These are phyloP conservation scores for Drosophila nebulosa DNA, from an alignment of 1,140 invertebrate species.

Conservation along the genomic window DNA sequence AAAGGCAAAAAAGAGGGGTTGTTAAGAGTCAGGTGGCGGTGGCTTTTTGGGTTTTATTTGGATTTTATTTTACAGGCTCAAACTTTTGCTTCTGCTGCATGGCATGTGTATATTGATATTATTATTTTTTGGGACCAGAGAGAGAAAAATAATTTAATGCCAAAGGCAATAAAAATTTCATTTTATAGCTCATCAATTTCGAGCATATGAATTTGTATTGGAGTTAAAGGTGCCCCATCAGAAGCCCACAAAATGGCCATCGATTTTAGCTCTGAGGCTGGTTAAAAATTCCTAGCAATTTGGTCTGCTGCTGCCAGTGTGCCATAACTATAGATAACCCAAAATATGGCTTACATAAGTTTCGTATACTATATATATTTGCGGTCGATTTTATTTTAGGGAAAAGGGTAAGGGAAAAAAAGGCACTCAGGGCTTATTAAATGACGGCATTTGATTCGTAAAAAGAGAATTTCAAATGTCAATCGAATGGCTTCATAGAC, in stretches of 20 bases:
- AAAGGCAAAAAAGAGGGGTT: background rate
- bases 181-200: constrained; percentile 64
- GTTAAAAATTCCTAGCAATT: background rate
- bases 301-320: background rate
- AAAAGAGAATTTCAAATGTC: constrained; percentile 12
- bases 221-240: constrained; percentile 1
- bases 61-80: constrained; percentile 37
- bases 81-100: constrained; percentile 35
- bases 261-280: constrained; percentile 18
- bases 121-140: background rate
- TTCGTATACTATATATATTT: background rate
- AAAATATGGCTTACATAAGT: constrained; percentile 18
- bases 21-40: constrained; percentile 23
- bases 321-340: background rate
- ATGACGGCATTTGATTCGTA: constrained; percentile 29
- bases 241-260: constrained; percentile 30
- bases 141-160: constrained; percentile 25
- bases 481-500: constrained; percentile 61
- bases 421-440: constrained; percentile 23
- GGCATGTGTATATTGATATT: constrained; percentile 59
- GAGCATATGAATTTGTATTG: constrained; percentile 50
- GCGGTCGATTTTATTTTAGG: background rate
- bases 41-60: constrained; percentile 46
- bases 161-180: constrained; percentile 58
- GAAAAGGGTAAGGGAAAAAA: background rate